phyloP scores from a whole-genome alignment of 2,797 vertebrate species.

The Champsocephalus esox region DNA sequence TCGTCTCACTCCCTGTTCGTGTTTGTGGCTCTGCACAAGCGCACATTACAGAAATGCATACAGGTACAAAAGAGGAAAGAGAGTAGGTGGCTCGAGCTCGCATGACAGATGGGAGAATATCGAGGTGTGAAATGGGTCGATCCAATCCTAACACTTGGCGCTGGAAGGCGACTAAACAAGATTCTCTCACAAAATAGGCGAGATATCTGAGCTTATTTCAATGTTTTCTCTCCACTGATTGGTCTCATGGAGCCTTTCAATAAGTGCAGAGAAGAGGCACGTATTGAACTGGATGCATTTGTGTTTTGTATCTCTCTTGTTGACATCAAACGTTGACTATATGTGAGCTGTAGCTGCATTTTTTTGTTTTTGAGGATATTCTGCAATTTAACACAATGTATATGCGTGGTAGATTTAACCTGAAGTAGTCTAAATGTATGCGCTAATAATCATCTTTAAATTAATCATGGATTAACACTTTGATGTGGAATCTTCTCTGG shows the following conservation, averaged over 20 bases:
- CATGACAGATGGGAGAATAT: conserved; percentile 29
- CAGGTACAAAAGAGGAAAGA: conserved; percentile 35
- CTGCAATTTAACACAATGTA: not conserved
- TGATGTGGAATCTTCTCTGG: not conserved
- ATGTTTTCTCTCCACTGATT: conserved; percentile 17
- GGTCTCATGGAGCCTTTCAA: not conserved
- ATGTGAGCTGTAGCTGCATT: not conserved
- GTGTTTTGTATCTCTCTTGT: not conserved
- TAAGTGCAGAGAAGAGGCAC: not conserved
- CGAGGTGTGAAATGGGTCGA: conserved; percentile 37
- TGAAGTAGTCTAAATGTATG: not conserved
- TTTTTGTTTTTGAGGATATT: not conserved
- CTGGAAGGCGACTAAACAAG: conserved; percentile 18
- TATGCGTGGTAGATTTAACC: not conserved
- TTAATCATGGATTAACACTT: not conserved
- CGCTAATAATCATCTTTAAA: not conserved
- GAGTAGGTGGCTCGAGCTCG: conserved; percentile 24
- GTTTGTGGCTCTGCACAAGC: conserved; percentile 53
- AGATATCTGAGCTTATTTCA: conserved; percentile 2
- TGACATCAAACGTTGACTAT: conserved; percentile 1
- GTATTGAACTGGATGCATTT: not conserved
- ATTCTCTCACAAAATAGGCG: conserved; percentile 21
- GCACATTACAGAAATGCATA: conserved; percentile 55
- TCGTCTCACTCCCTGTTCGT: conserved; percentile 47
- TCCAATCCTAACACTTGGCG: conserved; percentile 12